These are phyloP conservation scores for Octodonta nipae DNA, from an alignment of 2,888 invertebrate species.

Conservation along the genomic window DNA sequence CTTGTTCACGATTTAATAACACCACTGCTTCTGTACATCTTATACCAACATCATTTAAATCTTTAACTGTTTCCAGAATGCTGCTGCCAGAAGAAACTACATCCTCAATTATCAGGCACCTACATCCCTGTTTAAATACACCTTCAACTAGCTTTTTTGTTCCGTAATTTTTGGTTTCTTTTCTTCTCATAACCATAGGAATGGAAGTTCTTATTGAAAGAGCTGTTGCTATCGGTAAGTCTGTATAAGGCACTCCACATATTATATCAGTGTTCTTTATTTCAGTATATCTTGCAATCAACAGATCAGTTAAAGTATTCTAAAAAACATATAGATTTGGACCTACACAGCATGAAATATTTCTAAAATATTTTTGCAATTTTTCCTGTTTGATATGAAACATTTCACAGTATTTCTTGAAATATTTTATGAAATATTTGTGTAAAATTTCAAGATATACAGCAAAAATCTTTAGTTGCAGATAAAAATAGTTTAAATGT, in stretches of 20 bases:
- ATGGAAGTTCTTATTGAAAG: conserved; percentile 57
- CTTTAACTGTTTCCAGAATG: conserved; percentile 78
- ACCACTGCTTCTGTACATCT: conserved; percentile 61
- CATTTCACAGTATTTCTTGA: no score
- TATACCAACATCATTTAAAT: conserved; percentile 49
- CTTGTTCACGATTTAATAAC: conserved; percentile 84
- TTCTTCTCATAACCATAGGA: conserved; percentile 83
- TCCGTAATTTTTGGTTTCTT: conserved; percentile 89
- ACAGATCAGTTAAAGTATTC: no score
- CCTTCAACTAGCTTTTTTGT: conserved; percentile 90
- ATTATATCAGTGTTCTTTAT: conserved; percentile 49
- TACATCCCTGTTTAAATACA: conserved; percentile 56
- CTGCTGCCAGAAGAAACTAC: conserved; percentile 87
- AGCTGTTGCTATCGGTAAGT: conserved; percentile 83
- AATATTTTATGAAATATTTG: no score
- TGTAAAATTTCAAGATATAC: no score
- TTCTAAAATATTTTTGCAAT: no score
- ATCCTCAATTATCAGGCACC: conserved; percentile 86
- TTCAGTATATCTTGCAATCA: no score
- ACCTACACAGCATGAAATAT: no score
- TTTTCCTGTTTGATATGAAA: no score
- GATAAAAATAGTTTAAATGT: no score
- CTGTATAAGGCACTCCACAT: conserved; percentile 95
- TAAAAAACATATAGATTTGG: no score
- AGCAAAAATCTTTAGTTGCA: no score